Conservation (phyloP, 30 jellyfish, hydroid and myxozoan genomes). For the Cassiopea andromeda region DNA sequence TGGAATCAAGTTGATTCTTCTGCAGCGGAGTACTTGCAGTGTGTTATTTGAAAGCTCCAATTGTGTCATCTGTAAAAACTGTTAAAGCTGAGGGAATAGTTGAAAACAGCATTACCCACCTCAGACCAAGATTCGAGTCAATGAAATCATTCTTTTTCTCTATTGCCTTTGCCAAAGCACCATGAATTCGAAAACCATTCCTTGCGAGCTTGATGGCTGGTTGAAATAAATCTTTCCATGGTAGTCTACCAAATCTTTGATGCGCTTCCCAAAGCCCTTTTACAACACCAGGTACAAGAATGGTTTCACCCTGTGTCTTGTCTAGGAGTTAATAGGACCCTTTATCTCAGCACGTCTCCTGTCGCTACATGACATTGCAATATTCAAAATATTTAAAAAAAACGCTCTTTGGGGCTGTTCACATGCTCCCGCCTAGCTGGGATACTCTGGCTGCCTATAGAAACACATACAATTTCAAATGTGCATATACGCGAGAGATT, state of each 20-base stretch:
- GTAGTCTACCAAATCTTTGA: conserved; percentile 88
- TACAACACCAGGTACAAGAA: conserved; percentile 98
- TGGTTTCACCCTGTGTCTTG: conserved; percentile 98
- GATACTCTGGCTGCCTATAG: no score
- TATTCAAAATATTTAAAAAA: not conserved
- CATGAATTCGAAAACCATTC: conserved; percentile 94
- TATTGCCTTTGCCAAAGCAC: conserved; percentile 93
- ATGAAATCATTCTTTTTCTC: conserved; percentile 92
- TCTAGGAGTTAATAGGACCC: conserved; percentile 43
- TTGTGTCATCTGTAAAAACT: not conserved
- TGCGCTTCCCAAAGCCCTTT: conserved; percentile 98
- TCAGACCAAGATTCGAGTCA: conserved; percentile 92
- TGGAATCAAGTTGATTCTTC: no score
- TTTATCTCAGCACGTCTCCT: not conserved
- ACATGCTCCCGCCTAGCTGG: no score
- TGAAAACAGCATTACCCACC: conserved; percentile 59
- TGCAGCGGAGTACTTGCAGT: no score
- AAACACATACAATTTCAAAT: no score
- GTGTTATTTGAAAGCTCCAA: no score
- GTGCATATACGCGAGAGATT: no score
- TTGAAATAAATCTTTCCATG: conserved; percentile 93
- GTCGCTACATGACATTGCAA: not conserved
- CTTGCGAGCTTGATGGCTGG: conserved; percentile 96
- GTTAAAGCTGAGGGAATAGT: not conserved
- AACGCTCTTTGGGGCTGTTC: no score